Evolutionary conservation across 2,113 vertebrate genomes (phyloP), one percentile per base, ranked within the genome.

Genomic region (Leuciscus idus): DNA sequence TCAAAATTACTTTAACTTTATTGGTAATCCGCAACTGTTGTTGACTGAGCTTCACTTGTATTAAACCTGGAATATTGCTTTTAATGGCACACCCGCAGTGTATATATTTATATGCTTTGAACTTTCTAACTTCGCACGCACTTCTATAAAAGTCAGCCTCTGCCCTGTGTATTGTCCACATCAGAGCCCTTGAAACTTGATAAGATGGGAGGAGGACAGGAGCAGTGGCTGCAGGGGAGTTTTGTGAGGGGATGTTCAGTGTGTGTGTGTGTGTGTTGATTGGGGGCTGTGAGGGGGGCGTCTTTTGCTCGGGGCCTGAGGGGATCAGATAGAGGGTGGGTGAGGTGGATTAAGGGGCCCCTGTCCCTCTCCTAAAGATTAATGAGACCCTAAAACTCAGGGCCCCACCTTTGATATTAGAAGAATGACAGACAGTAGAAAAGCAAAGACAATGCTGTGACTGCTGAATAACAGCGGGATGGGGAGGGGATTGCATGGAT

Each of bases 311-410:
- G 26, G 33, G 77, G 86, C 81, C 74, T 84, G 68, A 59, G 81
- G 73, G 73, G 86, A 28, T 85, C 83, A 85, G 74, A 87, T 87
- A 78, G 81, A 89, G 89, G 94, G 94, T 94, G 85, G 90, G 92
- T 91, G 90, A 86, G 94, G 91, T 94, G 95, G 94, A 90, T 92
- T 88, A 90, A 88, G 76, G 90, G 94, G 90, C 91, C 94, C 92
- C 91, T 94, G 95, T 95, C 95, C 93, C 87, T 88, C 86, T 80
- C 83, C 91, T 75, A 85, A 87, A 96, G 95, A 96, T 96, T 93
- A 94, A 96, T 96, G 91, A 89, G 93, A 89, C 90, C 93, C 86
- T 88, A 86, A 87, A 64, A 90, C 87, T 79, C 81, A 55, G 48
- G 89, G 92, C 92, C 85, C 90, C 0, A 88, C 77, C 93, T 93